A percentile compares a stretch with the other conserved stretches of the same genome.
These are phyloP conservation scores for Eristalinus sepulchralis DNA, from an alignment of 2,888 invertebrate species.

Conservation along the genomic window DNA sequence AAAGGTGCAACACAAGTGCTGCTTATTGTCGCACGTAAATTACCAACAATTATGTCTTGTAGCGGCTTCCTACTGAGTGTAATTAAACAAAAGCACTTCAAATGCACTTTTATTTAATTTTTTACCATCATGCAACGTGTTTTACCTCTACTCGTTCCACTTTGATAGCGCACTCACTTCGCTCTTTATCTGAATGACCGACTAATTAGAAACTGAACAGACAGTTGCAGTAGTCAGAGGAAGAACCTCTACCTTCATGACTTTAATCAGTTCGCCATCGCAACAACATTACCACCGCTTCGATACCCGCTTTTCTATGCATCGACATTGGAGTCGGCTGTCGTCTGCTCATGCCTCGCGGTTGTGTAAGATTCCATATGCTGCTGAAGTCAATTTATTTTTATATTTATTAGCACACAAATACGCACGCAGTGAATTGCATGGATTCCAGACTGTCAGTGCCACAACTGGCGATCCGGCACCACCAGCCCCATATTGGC, in stretches of 20 bases:
- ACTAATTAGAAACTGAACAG: slow-evolving; percentile 41
- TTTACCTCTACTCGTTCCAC: slow-evolving; percentile 3
- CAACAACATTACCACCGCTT: neutral
- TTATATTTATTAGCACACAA: neutral
- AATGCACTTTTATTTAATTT: neutral
- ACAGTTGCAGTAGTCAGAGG: slow-evolving; percentile 21
- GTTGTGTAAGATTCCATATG: neutral
- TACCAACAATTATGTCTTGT: neutral
- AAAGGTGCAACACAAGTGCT: neutral
- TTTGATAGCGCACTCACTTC: slow-evolving; percentile 40
- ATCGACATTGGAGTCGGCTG: too few species aligned
- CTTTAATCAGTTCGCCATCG: neutral
- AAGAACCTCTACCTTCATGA: neutral
- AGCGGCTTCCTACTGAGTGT: neutral
- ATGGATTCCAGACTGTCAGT: neutral
- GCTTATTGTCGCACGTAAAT: neutral
- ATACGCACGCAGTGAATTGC: neutral
- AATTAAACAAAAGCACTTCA: neutral
- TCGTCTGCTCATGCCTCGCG: neutral
- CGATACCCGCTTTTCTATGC: neutral
- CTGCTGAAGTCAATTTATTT: neutral
- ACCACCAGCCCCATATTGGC: neutral
- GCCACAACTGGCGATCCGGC: neutral
- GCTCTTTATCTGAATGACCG: slow-evolving; percentile 20
- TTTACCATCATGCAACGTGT: neutral